These are phyloP conservation scores for Entomyzon cyanotis DNA, from an alignment of 2,113 vertebrate species.

Conservation along the genomic window DNA sequence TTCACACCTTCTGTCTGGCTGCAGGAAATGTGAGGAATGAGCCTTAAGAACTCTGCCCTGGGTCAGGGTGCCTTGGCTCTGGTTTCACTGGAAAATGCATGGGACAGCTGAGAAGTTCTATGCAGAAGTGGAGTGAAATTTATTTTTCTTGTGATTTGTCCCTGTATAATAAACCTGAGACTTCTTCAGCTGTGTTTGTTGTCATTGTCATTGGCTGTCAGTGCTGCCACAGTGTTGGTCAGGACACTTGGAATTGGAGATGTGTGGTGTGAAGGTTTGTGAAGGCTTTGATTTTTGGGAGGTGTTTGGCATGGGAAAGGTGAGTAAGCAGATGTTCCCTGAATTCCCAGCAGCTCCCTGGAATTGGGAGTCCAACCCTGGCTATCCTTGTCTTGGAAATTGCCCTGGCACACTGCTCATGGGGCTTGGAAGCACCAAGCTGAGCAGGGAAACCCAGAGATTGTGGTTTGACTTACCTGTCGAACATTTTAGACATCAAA, in stretches of 20 bases:
- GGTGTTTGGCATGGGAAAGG: neutral
- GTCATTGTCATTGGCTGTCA: neutral
- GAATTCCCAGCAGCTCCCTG: neutral
- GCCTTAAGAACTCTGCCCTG: neutral
- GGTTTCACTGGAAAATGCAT: neutral
- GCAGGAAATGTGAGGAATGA: neutral
- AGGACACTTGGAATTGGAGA: fast-evolving
- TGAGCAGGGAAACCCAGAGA: neutral
- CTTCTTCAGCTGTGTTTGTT: neutral
- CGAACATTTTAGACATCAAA: neutral
- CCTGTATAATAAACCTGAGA: neutral
- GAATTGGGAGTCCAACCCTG: neutral
- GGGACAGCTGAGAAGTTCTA: neutral
- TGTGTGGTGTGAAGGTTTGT: neutral
- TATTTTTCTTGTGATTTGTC: neutral
- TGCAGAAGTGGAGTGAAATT: neutral
- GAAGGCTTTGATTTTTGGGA: neutral
- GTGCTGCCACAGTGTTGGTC: neutral
- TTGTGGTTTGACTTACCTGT: neutral
- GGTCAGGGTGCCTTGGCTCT: neutral
- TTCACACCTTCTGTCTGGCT: neutral
- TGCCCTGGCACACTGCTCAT: fast-evolving
- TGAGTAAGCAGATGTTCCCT: fast-evolving
- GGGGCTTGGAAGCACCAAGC: fast-evolving
- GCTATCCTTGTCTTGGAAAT: neutral